Conservation (phyloP, 1,140 invertebrate genomes). For the Kradibia gibbosae region DNA sequence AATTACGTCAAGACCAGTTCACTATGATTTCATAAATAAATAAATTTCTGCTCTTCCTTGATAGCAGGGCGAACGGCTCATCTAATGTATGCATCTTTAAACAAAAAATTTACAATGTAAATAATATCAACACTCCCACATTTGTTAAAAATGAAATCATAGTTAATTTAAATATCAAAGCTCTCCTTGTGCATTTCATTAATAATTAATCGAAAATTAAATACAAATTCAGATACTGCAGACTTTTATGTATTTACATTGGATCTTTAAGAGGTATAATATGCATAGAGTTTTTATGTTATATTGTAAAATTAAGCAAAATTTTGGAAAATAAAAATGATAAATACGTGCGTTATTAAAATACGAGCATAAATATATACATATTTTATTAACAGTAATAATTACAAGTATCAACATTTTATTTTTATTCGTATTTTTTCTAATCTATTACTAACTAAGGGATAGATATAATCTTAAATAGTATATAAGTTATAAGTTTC, state of each 20-base stretch:
- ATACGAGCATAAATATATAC: slow-evolving; percentile 45
- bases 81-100: background rate
- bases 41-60: background rate
- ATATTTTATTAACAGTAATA: slow-evolving; percentile 26
- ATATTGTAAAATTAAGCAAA: slow-evolving; percentile 38
- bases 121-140: too few species aligned
- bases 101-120: too few species aligned
- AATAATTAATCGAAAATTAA: background rate
- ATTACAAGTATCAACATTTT: slow-evolving; percentile 10
- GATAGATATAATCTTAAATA: slow-evolving; percentile 10
- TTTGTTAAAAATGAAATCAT: slow-evolving; percentile 14
- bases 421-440: slow-evolving; percentile 14
- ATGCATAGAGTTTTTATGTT: slow-evolving; percentile 13
- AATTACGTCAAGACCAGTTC: background rate
- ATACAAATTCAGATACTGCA: slow-evolving; percentile 41
- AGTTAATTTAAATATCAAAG: background rate
- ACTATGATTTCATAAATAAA: background rate
- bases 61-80: too few species aligned
- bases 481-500: background rate
- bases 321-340: slow-evolving; percentile 34
- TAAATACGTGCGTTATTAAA: slow-evolving; percentile 39
- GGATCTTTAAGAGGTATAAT: slow-evolving; percentile 13
- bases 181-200: background rate
- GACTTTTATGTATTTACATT: slow-evolving; percentile 44
- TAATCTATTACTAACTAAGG: slow-evolving; percentile 34